Evolutionary conservation across 2,113 vertebrate species (phyloP), one percentile per base, ranked within the genome.

Genomic region (Eurypyga helias): DNA sequence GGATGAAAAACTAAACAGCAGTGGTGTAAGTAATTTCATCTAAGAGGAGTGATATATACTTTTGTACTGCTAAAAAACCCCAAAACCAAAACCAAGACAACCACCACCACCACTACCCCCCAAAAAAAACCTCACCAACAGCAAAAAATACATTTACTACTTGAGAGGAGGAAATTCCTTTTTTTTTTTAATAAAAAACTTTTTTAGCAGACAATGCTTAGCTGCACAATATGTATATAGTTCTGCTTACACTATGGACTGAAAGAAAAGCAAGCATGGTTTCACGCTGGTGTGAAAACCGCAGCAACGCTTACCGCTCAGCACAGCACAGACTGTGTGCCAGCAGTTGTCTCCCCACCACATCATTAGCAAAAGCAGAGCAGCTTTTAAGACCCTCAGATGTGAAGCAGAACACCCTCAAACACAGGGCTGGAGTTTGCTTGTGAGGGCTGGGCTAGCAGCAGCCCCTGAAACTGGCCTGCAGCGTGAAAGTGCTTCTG

Each of bases 281-380:
- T 41, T 41, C 41, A 45, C 17, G 7, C 6, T 19, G n/a, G 46
- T 49, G 51, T n/a, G 21, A 41, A 6, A 61, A 17, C 48, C 48
- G 7, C 33, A 75, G n/a, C 41, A 18, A 9, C 3, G 4, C 3
- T 14, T 26, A 6, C n/a, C 1, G 0, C 41, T 21, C 8, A 10
- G 7, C 15, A 5, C 15, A 13, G 34, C 19, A 6, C 7, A 8
- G 58, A 2, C 13, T 8, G 4, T 0, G 0, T 23, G 43, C 21
- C 1, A 7, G 26, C 36, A 11, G 21, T 7, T 46, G 25, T 19
- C 11, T 45, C 34, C 46, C 41, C 13, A 20, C 10, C 31, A 3
- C 13, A 17, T 19, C 43, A 12, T 13, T 25, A 49, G 61, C 43
- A 71, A 65, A 57, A 45, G 34, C 34, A 31, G 49, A 13, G 26